Conservation (phyloP, 1,140 invertebrate genomes). For the Diorhabda carinulata region DNA sequence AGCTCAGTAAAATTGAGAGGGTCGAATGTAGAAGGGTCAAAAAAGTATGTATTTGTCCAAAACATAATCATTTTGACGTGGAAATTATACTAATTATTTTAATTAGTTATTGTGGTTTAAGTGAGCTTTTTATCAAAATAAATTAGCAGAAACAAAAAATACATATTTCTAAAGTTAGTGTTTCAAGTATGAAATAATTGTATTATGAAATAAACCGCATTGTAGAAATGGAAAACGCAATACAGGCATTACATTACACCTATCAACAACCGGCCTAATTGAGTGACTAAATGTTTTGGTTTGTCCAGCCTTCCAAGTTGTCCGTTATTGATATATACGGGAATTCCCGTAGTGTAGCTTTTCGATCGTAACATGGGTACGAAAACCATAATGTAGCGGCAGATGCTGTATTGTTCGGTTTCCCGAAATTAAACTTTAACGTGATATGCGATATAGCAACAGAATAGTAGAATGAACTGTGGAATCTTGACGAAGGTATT, state of each 20-base stretch:
- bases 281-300: background rate
- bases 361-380: conserved; percentile 25
- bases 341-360: conserved; percentile 25
- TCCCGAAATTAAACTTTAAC: conserved; percentile 25
- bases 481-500: background rate
- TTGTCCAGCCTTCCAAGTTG: conserved; percentile 6
- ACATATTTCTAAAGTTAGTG: no score
- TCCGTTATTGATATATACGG: conserved; percentile 27
- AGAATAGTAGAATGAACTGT: background rate
- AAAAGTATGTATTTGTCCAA: no score
- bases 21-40: no score
- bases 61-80: no score
- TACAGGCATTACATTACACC: background rate
- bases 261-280: background rate
- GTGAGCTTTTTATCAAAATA: no score
- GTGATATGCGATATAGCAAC: conserved; percentile 11
- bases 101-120: no score
- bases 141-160: no score
- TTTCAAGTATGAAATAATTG: no score
- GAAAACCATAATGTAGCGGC: conserved; percentile 3
- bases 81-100: no score
- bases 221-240: background rate
- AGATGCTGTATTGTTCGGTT: conserved; percentile 15
- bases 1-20: no score
- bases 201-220: background rate